Base-by-base conservation (phyloP, 1,140 invertebrate species). In the Vollenhovia emeryi region DNA sequence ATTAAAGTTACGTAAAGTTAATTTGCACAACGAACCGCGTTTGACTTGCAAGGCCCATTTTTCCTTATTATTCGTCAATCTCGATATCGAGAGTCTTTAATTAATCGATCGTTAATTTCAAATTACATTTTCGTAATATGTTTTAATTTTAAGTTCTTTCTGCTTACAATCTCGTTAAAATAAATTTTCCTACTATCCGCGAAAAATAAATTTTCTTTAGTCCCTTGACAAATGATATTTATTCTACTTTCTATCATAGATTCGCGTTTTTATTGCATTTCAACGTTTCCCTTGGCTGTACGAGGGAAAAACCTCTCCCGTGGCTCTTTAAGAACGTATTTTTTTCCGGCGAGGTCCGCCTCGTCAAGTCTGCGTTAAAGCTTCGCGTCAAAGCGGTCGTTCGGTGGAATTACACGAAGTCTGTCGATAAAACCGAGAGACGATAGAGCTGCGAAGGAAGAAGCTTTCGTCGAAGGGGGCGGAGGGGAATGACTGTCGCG, bases 311-410 rank as follows among this genome's bases (percentile, higher is more conserved):
- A 43, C 18, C 50, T 57, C 45, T 68, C n/a, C 33, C 50, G 18
- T 30, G 36, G 24, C 24, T 43, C 50, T 71, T 82, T 57, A 73
- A 57, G 52, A 82, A 73, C 78, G 52, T 82, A 73, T 82, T 82
- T 82, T 71, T 80, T 82, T 57, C 40, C 78, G 24, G 55, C 64
- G 1, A 73, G 50, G 66, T 57, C 24, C 40, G 36, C n/a, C n/a
- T 82, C 66, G 66, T 82, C 78, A 73, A 73, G 78, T 82, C 78
- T 73, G 78, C 78, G 73, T 82, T 82, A 82, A 82, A 69, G 78
- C 27, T 82, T 82, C 66, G 66, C 66, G 78, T 82, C 66, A 57
- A 82, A 82, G 78, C 66, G 78, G 71, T 80, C 66, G 66, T 55
- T 82, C 66, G 48, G 78, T 59, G 66, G 50, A 82, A 71, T 82